phyloP scores from a whole-genome alignment of 2,888 invertebrate species.

The Drosophila affinis region DNA sequence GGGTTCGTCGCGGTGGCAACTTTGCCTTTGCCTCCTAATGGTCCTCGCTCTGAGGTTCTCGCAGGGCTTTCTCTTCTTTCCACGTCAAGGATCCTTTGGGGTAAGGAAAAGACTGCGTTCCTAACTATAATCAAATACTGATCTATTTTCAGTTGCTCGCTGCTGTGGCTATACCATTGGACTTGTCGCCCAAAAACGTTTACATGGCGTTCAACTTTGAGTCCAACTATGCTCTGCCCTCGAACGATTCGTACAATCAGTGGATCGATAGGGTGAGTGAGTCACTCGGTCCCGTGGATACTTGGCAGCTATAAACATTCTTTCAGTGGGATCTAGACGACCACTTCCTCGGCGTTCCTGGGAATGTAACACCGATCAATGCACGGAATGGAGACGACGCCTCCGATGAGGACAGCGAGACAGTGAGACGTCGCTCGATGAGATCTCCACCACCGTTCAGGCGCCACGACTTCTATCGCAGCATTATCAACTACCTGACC shows the following conservation, averaged over 20 bases:
- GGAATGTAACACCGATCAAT: constrained; percentile 76
- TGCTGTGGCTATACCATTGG: constrained; percentile 89
- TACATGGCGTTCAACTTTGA: constrained; percentile 91
- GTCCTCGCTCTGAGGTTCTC: constrained; percentile 18
- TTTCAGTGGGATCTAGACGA: constrained; percentile 80
- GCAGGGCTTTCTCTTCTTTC: constrained; percentile 64
- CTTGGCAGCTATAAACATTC: not conserved
- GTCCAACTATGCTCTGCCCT: constrained; percentile 87
- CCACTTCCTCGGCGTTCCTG: constrained; percentile 73
- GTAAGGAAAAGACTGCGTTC: constrained; percentile 48
- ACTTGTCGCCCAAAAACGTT: constrained; percentile 88
- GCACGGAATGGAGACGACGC: constrained; percentile 50
- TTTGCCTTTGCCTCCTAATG: constrained; percentile 9
- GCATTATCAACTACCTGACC: constrained; percentile 75
- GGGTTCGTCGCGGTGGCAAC: constrained; percentile 36
- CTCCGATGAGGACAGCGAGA: constrained; percentile 1
- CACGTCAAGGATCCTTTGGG: constrained; percentile 74
- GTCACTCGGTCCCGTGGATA: too few relatives aligned
- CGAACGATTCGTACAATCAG: constrained; percentile 85
- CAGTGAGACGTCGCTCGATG: constrained; percentile 50
- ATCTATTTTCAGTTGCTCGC: constrained; percentile 86
- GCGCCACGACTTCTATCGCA: constrained; percentile 77
- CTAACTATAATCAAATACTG: accelerated
- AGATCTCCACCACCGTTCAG: constrained; percentile 56
- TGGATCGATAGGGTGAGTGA: constrained; percentile 85